Base-by-base conservation (phyloP, 2,797 vertebrate genomes). In the Phataginus tetradactyla region DNA sequence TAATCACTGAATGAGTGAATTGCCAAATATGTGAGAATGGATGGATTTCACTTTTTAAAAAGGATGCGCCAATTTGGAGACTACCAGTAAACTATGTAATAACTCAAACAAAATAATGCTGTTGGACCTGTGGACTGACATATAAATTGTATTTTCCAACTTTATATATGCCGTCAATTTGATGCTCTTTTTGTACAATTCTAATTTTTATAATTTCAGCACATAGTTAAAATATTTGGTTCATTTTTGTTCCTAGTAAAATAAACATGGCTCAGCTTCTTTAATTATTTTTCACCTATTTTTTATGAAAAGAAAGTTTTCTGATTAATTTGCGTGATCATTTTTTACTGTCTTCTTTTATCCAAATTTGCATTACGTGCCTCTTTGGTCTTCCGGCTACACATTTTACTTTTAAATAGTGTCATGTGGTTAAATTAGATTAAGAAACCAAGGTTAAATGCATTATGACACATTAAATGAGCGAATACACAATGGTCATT, bases 361-460 rank as follows among this genome's bases (percentile, higher is more conserved):
- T 84, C 3, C 21, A 68, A 69, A 88, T 85, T 87, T 88, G 51
- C 39, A 42, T 59, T 68, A 42, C 8, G n/a, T 72, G 34, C 10
- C 53, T 13, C n/a, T 77, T 92, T 61, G 39, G 49, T 51, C 79
- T 93, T 83, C 27, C 2, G 68, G 17, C 1, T 29, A 68, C 51
- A 74, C 2, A 39, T 57, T 63, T 63, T 51, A 69, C 21, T 88
- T 91, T 29, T 39, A 91, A 93, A 51, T 71, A 69, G n/a, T 93
- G 59, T 57, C 85, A 57, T 51, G 53, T 64, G 15, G 13, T 79
- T 78, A 34, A 74, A 74, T 64, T 87, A 90, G 18, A 29, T 83
- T 71, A 74, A 84, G 71, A 79, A 84, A 83, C 17, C 72, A 61
- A 94, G 39, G 68, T 63, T 68, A 69, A 88, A 88, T 88, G 63